Evolutionary conservation across 2,888 invertebrate species (phyloP), one percentile per base, ranked within the genome.

Genomic region (Agriopis marginaria): DNA sequence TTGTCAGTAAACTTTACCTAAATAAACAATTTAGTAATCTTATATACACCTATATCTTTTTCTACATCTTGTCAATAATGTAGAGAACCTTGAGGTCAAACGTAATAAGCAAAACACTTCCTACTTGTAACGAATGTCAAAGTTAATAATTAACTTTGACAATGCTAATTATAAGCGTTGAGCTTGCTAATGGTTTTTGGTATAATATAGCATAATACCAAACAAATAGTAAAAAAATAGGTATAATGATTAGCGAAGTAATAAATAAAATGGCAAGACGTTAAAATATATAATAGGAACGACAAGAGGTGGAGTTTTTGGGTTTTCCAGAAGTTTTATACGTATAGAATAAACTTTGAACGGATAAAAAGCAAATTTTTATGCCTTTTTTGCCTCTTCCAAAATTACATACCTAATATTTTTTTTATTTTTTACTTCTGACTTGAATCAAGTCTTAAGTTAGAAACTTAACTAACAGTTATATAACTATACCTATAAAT

Each of bases 51-150:
- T 6, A 47, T n/a, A 7, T 7, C 23, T 32, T 32, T 54, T 39
- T 54, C n/a, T 54, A 39, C 7, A n/a, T 11, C 12, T 14, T 17
- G 14, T 11, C 14, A 42, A 44, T 56, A 42, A 56, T 10, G 11
- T 4, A 32, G 4, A 49, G n/a, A 56, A 65, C 69, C 63, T 71
- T 53, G 65, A 32, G 45, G 42, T 63, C 45, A 66, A 60, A n/a
- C 51, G 10, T 40, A 44, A 44, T 70, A 59, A 44, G n/a, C 32
- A 39, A 54, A 63, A 58, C 54, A 17, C 64, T 72, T 70, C 66
- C 61, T 63, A 7, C 42, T 58, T 42, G 49, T 66, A 17, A 23
- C 60, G 59, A 39, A n/a, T 54, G 39, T 12, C 63, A 55, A 68
- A 61, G 54, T 14, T 66, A 42, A 72, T 69, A 3, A 32, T 32